These are phyloP conservation scores for Pentamera pediparva DNA, from an alignment of 53 echinoderm and acorn worm species.

Conservation along the genomic window DNA sequence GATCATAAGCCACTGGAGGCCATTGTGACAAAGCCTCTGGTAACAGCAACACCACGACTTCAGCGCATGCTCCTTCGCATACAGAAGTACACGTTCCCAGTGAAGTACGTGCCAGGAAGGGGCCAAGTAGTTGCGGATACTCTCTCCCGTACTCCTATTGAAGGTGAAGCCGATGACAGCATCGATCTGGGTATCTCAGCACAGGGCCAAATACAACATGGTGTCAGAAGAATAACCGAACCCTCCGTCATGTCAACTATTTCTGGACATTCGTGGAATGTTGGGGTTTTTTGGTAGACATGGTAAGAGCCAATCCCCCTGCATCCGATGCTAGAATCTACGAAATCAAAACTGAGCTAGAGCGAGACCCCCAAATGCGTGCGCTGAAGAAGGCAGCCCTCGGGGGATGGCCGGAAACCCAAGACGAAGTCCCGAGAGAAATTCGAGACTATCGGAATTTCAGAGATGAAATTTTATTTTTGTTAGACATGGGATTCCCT, in stretches of 20 bases:
- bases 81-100: conserved; percentile 15
- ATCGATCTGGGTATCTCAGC: not conserved
- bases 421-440: not conserved
- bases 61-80: conserved; percentile 20
- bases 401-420: conserved; percentile 7
- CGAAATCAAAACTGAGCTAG: not conserved
- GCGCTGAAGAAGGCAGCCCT: too few species aligned
- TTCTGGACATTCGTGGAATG: too few species aligned
- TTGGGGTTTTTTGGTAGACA: too few species aligned
- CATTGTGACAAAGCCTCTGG: too few species aligned
- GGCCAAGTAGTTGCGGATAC: not conserved
- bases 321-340: not conserved
- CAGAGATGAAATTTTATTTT: too few species aligned
- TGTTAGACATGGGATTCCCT: not conserved
- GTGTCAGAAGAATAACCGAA: too few species aligned
- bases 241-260: too few species aligned
- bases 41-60: too few species aligned
- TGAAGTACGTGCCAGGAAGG: conserved; percentile 17
- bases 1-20: too few species aligned
- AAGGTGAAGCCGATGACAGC: not conserved
- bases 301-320: not conserved
- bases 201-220: too few species aligned
- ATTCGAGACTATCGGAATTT: conserved; percentile 1
- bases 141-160: not conserved
- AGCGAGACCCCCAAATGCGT: not conserved